Base-by-base conservation (phyloP, 2,888 invertebrate genomes). In the Tethea ocularis region DNA sequence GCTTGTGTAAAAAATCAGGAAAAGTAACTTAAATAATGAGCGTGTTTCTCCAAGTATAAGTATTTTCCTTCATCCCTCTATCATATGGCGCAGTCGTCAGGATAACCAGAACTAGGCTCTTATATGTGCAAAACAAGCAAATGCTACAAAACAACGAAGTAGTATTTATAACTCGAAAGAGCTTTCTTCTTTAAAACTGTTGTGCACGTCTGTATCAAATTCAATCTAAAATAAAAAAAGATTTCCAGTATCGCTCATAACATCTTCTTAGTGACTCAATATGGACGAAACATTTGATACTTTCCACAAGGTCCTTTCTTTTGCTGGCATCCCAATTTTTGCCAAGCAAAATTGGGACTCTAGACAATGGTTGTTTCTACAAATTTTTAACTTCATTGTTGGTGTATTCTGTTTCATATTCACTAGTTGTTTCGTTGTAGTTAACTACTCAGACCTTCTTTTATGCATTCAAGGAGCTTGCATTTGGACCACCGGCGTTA, bases 381-480 rank as follows among this genome's bases (percentile, higher is more conserved):
- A 91, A 72, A 82, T 76, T 56, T 79, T 87, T 57, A 89, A 87
- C 61, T 81, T 87, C 38, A 63, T 84, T 1, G 71, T 88, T n/a
- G 86, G 83, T 0, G 58, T 84, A 1, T 51, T 88, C 0, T 83
- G 84, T 13, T 87, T 90, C 55, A 60, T 89, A 20, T 89, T 88
- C 51, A 90, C 89, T 0, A 82, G 86, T 0, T 83, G 74, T 2
- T 93, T 87, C 61, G 86, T 91, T 0, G 61, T 78, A 0, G 58
- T 65, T 7, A 83, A 82, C 54, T 64, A 61, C 1, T 75, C 80
- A 0, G 72, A 93, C 58, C 64, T 87, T 0, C 63, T 82, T 0
- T 57, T 85, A 1, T 87, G 85, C 55, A 90, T 91, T n/a, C 82
- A 91, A 75, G 88, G 88, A 0, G 86, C 88, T n/a, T 88, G 89